These are phyloP conservation scores for Prunella himalayana DNA, from an alignment of 2,113 vertebrate genomes.

Conservation along the genomic window DNA sequence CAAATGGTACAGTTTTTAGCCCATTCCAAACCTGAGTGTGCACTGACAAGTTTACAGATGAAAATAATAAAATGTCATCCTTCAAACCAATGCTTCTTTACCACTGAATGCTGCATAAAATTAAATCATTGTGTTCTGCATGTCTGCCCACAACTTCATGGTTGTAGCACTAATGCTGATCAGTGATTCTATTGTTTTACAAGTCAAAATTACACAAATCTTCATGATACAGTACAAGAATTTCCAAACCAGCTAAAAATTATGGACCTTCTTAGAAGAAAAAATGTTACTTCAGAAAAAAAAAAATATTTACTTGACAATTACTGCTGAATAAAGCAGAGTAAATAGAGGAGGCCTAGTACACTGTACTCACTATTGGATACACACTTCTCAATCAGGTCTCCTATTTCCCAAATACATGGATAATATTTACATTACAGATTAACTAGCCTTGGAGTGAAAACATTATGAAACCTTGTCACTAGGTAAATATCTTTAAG, in stretches of 20 bases:
- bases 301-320: not conserved
- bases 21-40: not conserved
- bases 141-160: not conserved
- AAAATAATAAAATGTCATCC: not conserved
- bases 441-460: not conserved
- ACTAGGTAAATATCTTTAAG: not conserved
- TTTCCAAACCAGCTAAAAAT: not conserved
- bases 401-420: not conserved
- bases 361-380: not conserved
- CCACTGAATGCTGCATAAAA: not conserved
- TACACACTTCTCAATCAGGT: not conserved
- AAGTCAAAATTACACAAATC: not conserved
- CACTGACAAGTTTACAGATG: not conserved
- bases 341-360: not conserved
- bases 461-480: not conserved
- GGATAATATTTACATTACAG: not conserved
- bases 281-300: not conserved
- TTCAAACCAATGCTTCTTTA: not conserved
- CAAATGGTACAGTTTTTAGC: fast-evolving
- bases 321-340: not conserved
- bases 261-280: not conserved
- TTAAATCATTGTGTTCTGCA: not conserved
- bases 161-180: not conserved
- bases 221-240: not conserved
- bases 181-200: not conserved